Evolutionary conservation across 2,797 vertebrate species (phyloP), one percentile per base, ranked within the genome.

Genomic region (Rhynchotus rufescens): DNA sequence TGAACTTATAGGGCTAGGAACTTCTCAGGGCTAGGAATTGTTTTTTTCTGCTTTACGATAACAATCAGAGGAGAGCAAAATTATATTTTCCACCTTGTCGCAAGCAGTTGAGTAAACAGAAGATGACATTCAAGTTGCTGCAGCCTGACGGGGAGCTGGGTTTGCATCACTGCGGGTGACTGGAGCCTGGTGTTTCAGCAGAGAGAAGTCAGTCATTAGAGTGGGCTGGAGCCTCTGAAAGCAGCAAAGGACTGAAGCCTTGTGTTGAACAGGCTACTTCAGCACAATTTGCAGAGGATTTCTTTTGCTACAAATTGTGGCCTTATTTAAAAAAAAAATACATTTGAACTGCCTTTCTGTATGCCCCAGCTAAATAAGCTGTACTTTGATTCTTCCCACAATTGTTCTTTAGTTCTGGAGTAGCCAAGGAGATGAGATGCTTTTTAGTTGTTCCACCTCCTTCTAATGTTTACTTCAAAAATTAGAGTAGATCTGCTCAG

Each of bases 391-490:
- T 89, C 25, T 77, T 80, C 17, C 15, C 1, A 0, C 30, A 49
- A 15, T 19, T 79, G 17, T 89, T 73, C 16, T 81, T 40, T 79
- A 72, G 17, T 89, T 81, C 42, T 76, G 0, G 34, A 66, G 71
- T 54, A 66, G 60, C 26, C n/a, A 5, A 76, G 71, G 65, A 66
- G 86, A 66, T 30, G 32, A 6, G 17, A 19, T 47, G 7, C 1
- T 87, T 56, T 84, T 80, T 20, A 9, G 26, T 83, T 87, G 9
- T 83, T 78, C 40, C 57, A 72, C 52, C 25, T 54, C 25, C 15
- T 90, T 32, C 57, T 86, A n/a, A n/a, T 62, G 6, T 80, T 82
- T 85, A 38, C 42, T 89, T 83, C 64, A 69, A 80, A 82, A 83
- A 64, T 71, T 26, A 68, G 28, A 56, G 12, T 28, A 76, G 54